phyloP scores from a whole-genome alignment of 2,113 vertebrate genomes.

The Larimichthys crocea region DNA sequence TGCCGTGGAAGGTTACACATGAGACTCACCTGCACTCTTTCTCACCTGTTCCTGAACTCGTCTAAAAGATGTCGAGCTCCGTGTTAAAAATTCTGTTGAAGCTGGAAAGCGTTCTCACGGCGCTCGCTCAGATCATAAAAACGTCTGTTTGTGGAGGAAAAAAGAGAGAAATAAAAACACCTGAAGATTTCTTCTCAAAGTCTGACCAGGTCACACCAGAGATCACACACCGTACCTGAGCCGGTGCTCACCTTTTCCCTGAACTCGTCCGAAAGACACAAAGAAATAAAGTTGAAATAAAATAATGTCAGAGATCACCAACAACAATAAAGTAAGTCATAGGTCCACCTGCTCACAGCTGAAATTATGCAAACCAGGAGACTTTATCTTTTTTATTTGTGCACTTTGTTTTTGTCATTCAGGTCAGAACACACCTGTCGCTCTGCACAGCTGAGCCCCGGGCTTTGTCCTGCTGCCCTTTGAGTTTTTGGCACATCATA shows the following conservation, averaged over 20 bases:
- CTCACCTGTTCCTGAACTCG: constrained; percentile 11
- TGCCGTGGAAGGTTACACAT: not conserved
- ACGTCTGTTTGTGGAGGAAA: no score
- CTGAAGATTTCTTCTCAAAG: no score
- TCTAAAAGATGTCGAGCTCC: constrained; percentile 17
- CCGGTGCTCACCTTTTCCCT: not conserved
- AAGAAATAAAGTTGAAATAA: not conserved
- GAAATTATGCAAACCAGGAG: not conserved
- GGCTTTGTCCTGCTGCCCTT: not conserved
- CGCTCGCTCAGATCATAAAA: no score
- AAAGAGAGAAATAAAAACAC: no score
- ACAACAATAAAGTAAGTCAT: not conserved
- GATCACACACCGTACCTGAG: not conserved
- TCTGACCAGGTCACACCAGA: no score
- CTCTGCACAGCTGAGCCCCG: constrained; percentile 5
- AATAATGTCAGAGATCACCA: not conserved
- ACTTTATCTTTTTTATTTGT: not conserved
- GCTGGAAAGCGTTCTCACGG: no score
- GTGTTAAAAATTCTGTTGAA: no score
- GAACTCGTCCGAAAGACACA: not conserved
- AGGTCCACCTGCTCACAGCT: not conserved
- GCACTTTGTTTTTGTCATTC: constrained; percentile 5
- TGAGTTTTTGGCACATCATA: not conserved
- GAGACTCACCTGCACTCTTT: not conserved
- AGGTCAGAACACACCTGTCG: constrained; percentile 1